Conservation (phyloP, 2,888 invertebrate genomes). For the Phlogophora meticulosa region DNA sequence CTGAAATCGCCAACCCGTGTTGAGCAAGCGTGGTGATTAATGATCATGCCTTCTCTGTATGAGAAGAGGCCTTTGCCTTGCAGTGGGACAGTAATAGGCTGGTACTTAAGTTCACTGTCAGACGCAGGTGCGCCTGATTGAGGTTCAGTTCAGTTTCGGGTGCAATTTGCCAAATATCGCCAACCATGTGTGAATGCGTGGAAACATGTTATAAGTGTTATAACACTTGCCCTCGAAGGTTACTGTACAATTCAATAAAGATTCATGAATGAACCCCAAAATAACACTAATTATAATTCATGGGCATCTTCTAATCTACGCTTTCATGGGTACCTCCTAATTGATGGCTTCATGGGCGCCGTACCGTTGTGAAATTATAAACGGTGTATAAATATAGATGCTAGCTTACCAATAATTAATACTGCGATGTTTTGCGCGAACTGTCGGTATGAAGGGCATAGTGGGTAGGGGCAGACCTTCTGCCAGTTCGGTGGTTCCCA, state of each 20-base stretch:
- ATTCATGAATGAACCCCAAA: neutral
- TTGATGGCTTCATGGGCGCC: constrained; percentile 22
- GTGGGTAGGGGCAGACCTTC: constrained; percentile 95
- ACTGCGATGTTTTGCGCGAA: constrained; percentile 95
- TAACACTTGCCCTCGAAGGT: constrained; percentile 7
- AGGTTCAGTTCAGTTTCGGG: too few relatives aligned
- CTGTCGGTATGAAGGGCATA: constrained; percentile 96
- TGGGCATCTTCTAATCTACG: constrained; percentile 28
- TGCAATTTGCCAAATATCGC: too few relatives aligned
- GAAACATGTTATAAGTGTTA: too few relatives aligned
- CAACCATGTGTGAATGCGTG: too few relatives aligned
- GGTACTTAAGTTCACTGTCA: too few relatives aligned
- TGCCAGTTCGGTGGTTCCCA: constrained; percentile 96
- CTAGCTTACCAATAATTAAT: constrained; percentile 92
- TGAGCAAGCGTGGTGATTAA: too few relatives aligned
- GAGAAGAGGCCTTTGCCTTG: too few relatives aligned
- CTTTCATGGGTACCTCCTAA: constrained; percentile 40
- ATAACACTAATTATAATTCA: constrained; percentile 34
- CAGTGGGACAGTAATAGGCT: too few relatives aligned
- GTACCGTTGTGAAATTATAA: constrained; percentile 9
- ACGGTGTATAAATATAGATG: constrained; percentile 10
- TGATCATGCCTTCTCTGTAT: too few relatives aligned
- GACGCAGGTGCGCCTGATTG: too few relatives aligned
- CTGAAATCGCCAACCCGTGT: too few relatives aligned
- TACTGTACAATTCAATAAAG: neutral